Base-by-base conservation (phyloP, 2,888 invertebrate species). In the Heliothis peltigera region DNA sequence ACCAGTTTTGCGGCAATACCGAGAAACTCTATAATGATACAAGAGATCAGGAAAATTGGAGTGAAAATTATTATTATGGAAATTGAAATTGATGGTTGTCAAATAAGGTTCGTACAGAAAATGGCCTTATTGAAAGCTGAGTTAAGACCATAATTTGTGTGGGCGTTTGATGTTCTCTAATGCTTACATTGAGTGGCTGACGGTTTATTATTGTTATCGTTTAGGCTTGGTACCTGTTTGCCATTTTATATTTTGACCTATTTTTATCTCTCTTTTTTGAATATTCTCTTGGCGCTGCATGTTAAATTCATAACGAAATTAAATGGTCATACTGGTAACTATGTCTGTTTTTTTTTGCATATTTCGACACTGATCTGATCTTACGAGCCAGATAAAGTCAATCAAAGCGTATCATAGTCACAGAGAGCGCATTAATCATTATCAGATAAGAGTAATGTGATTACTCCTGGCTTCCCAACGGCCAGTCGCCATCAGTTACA, bases 1-100 rank as follows among this genome's bases (percentile, higher is more conserved):
- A 63, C 19, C 53, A 57, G 57, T 65, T 68, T 52, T 54, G 53
- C 22, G 55, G 59, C 59, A 43, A 25, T 17, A 57, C 35, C 5
- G 25, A 44, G 32, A 69, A 59, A 39, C n/a, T 60, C 46, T 25
- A 6, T 58, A 69, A 69, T 51, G 57, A 68, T 62, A 39, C 17
- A 49, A 32, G 35, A 22, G 49, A 72, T 62, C 39, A 54, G 44
- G 49, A 42, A 70, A 68, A 66, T 70, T 57, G 12, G 12, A 48
- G n/a, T 6, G 44, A 61, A 63, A 73, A 65, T 58, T 55, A 67
- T 73, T 66, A 70, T 57, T 64, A 66, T 63, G 56, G n/a, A 69
- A 70, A 79, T 70, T 79, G 47, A 56, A 76, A 76, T 64, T 64
- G 80, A 73, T 55, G 48, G 62, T 65, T 73, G 68, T 64, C 65